These are phyloP conservation scores for Hemiprocne comata DNA, from an alignment of 2,113 vertebrate species.

Conservation along the genomic window DNA sequence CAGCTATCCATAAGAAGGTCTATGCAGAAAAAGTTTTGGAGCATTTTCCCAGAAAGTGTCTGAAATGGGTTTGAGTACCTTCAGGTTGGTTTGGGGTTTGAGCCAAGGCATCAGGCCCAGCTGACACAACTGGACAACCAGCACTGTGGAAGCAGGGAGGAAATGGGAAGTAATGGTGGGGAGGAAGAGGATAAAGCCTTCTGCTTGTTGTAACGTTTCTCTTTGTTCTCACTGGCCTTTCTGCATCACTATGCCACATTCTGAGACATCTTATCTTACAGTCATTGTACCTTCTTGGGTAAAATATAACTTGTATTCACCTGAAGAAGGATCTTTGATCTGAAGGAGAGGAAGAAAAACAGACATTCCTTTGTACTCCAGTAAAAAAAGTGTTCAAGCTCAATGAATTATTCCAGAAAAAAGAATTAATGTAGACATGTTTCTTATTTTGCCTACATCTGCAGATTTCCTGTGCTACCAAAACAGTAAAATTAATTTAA, in stretches of 20 bases:
- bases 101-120: not conserved
- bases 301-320: not conserved
- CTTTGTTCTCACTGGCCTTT: not conserved
- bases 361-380: not conserved
- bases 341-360: not conserved
- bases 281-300: not conserved
- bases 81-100: not conserved
- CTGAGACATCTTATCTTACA: not conserved
- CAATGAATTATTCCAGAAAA: conserved; percentile 2
- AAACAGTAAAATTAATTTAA: not conserved
- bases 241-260: not conserved
- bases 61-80: not conserved
- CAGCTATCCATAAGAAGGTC: not conserved
- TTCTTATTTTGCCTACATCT: conserved; percentile 12
- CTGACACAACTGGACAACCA: not conserved
- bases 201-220: not conserved
- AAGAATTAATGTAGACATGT: not conserved
- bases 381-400: not conserved
- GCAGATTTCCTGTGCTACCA: not conserved
- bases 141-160: not conserved
- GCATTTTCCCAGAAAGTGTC: not conserved
- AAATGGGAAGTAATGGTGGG: not conserved
- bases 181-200: not conserved
- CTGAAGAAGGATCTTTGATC: not conserved
- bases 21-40: not conserved